These are phyloP conservation scores for Acanthosepion lycidas DNA, from an alignment of 2,888 invertebrate species.

Conservation along the genomic window DNA sequence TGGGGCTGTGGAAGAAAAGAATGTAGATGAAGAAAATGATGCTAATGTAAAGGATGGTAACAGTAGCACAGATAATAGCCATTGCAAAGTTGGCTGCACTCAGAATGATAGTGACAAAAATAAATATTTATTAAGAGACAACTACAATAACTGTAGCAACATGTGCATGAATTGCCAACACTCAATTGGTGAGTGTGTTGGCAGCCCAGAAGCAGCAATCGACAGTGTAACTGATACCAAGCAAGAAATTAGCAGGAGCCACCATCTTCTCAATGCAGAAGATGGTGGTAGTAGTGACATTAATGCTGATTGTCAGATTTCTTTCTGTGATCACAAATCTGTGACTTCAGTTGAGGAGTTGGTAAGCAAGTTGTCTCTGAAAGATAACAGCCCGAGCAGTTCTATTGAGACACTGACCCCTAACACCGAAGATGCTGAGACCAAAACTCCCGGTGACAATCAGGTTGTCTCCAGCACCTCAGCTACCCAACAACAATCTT, in stretches of 20 bases:
- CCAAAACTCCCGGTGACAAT: background rate
- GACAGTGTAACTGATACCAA: background rate
- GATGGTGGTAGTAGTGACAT: background rate
- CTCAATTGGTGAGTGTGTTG: background rate
- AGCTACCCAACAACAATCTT: background rate
- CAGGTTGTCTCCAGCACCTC: background rate
- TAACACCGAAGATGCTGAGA: background rate
- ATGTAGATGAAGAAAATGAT: background rate
- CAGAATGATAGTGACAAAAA: background rate
- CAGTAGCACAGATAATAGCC: background rate
- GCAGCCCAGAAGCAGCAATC: background rate
- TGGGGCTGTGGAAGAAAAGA: background rate
- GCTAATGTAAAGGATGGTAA: background rate
- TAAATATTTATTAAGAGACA: conserved; percentile 38
- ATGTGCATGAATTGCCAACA: background rate
- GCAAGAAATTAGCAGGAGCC: background rate
- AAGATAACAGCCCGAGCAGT: background rate
- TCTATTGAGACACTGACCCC: background rate
- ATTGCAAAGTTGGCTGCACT: background rate
- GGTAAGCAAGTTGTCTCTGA: background rate
- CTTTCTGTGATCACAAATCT: background rate
- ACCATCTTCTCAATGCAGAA: background rate
- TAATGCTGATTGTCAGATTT: background rate
- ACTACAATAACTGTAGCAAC: background rate
- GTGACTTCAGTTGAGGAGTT: background rate